Base-by-base conservation (phyloP, 2,888 invertebrate genomes). In the Synanthedon andrenaeformis region DNA sequence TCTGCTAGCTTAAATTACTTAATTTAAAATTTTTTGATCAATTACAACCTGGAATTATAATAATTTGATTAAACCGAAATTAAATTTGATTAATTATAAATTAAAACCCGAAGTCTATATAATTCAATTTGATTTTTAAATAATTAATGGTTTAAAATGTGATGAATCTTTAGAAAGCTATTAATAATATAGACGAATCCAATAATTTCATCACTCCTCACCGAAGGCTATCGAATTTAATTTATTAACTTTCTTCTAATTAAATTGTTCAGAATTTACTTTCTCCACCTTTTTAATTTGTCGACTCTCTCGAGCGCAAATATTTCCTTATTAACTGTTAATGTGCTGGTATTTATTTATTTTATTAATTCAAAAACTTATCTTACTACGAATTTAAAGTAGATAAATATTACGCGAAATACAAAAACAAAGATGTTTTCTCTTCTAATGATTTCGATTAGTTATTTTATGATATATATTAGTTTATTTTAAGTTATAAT, bases 241-340 rank as follows among this genome's bases (percentile, higher is more conserved):
- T 81, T 82, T 82, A 83, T 82, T 81, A 83, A 79, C 76, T 81
- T 80, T 74, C 77, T 77, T 74, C 77, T 77, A 79, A 82, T 82
- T 79, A 78, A 81, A 81, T 76, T 70, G 74, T 72, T 66, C 66
- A 62, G 67, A 65, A 65, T 65, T 61, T 61, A 68, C 62, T 65
- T 45, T 13, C 45, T 45, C 45, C 35, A 35, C 35, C 45, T 45
- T 45, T 45, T 45, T 13, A 45, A 45, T 45, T 45, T 14, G 45
- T n/a, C 45, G 45, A 14, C 45, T 8, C 45, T 45, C 14, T 14
- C 13, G 45, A 13, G 45, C 14, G 45, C 45, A 45, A 14, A 12
- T 14, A 45, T 45, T 45, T 45, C 14, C 45, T 45, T 14, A 45
- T 45, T 45, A 45, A 45, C 14, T 45, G 14, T 45, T 45, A 13